Evolutionary conservation across 2,888 invertebrate genomes (phyloP).

Genomic region (Tetragonula carbonaria): DNA sequence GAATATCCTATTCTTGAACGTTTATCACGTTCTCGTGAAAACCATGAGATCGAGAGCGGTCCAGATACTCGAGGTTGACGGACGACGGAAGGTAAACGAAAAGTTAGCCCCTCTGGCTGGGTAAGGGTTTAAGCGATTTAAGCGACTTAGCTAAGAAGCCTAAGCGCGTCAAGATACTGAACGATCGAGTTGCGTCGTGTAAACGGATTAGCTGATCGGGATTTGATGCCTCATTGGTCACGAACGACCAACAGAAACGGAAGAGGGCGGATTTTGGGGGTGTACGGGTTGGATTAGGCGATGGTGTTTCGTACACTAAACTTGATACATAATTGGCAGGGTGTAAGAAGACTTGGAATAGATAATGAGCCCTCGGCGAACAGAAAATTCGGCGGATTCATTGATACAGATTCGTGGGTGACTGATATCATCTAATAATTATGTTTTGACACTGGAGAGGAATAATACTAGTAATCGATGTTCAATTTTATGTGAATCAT

Average conservation of each 20-base stretch:
- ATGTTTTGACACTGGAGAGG: not conserved
- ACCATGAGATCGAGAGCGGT: not conserved
- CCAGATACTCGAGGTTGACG: not conserved
- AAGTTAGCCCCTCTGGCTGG: constrained; percentile 24
- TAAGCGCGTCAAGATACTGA: constrained; percentile 42
- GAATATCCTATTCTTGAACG: not conserved
- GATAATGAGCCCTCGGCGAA: not conserved
- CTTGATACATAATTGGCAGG: not conserved
- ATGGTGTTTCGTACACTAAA: constrained; percentile 29
- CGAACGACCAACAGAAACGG: constrained; percentile 41
- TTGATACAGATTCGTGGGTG: not conserved
- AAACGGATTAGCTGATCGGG: constrained; percentile 74
- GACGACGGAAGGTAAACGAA: not conserved
- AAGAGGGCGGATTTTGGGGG: constrained; percentile 6
- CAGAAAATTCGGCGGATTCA: not conserved
- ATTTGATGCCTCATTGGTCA: constrained; percentile 69
- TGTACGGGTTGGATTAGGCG: not conserved
- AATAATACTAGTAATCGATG: not conserved
- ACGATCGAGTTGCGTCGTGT: constrained; percentile 54
- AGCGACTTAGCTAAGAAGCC: constrained; percentile 73
- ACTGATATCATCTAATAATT: not conserved
- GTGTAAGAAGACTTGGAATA: not conserved
- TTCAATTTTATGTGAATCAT: not conserved
- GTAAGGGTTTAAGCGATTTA: constrained; percentile 52
- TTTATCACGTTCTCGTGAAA: constrained; percentile 2